Conservation (phyloP, 2,113 vertebrate species). For the Protobothrops mucrosquamatus region DNA sequence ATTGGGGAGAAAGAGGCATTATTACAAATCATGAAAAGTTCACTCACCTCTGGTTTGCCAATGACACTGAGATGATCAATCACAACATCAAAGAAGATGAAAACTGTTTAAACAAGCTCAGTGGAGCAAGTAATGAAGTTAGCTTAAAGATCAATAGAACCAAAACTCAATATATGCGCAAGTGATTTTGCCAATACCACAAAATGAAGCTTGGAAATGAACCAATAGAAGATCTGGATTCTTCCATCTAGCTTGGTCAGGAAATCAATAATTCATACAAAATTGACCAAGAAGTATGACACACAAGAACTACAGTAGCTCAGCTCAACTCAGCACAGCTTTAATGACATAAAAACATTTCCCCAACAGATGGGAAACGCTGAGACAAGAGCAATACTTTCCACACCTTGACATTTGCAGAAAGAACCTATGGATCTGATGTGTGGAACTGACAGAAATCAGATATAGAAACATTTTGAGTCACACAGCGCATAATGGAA, state of each 20-base stretch:
- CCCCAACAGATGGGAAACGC: neutral
- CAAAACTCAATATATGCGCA: neutral
- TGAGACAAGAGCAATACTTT: neutral
- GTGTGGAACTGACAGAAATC: neutral
- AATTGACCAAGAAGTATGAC: neutral
- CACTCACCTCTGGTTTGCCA: neutral
- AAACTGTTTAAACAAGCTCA: neutral
- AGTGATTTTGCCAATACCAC: neutral
- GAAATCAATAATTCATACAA: neutral
- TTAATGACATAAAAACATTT: neutral
- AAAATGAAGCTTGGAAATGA: neutral
- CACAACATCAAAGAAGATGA: neutral
- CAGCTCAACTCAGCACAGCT: neutral
- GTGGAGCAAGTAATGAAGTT: neutral
- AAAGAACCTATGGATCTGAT: neutral
- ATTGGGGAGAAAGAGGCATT: neutral
- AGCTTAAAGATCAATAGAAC: neutral
- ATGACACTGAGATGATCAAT: neutral
- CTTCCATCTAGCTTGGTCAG: neutral
- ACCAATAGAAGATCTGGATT: neutral
- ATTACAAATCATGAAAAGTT: neutral
- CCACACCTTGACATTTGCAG: neutral
- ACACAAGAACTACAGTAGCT: neutral
- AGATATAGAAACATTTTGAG: neutral
- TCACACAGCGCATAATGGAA: neutral